A percentile compares a stretch with the other conserved stretches of the same genome.
Conservation (phyloP, 2,888 invertebrate genomes). For the Anarsia innoxiella region DNA sequence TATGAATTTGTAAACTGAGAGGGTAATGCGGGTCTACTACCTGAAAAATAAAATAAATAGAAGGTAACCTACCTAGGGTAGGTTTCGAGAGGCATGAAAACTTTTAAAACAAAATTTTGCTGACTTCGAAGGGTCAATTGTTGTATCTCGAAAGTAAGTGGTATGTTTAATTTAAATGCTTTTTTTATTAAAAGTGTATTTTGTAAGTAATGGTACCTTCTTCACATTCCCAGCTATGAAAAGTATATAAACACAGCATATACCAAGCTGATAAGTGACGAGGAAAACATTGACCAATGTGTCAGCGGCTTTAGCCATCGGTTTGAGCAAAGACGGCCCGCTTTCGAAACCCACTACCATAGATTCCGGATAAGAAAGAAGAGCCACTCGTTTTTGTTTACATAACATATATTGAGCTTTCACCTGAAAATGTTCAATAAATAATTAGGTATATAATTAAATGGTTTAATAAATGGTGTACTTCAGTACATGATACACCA, state of each 20-base stretch:
- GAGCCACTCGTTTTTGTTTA: slow-evolving; percentile 77
- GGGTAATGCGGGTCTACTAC: slow-evolving; percentile 56
- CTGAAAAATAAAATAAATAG: too few species aligned
- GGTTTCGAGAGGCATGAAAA: too few species aligned
- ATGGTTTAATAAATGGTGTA: background rate
- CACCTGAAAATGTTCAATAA: slow-evolving; percentile 31
- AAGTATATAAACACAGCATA: slow-evolving; percentile 96
- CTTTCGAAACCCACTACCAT: slow-evolving; percentile 85
- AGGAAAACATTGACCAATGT: slow-evolving; percentile 80
- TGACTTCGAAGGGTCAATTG: too few species aligned
- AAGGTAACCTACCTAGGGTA: too few species aligned
- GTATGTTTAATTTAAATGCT: background rate
- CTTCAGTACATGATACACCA: background rate
- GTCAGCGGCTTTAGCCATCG: slow-evolving; percentile 76
- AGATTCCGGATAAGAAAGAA: slow-evolving; percentile 89
- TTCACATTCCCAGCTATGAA: slow-evolving; percentile 91
- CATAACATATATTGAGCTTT: slow-evolving; percentile 76
- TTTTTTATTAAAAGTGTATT: background rate
- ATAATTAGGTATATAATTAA: background rate
- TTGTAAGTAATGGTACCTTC: slow-evolving; percentile 65
- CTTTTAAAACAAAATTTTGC: too few species aligned
- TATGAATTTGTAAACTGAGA: slow-evolving; percentile 67
- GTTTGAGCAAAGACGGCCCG: slow-evolving; percentile 80
- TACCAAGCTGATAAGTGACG: slow-evolving; percentile 91
- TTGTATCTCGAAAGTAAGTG: background rate